phyloP scores from a whole-genome alignment of 2,888 invertebrate genomes.

The Hirtodrosophila alboralis region DNA sequence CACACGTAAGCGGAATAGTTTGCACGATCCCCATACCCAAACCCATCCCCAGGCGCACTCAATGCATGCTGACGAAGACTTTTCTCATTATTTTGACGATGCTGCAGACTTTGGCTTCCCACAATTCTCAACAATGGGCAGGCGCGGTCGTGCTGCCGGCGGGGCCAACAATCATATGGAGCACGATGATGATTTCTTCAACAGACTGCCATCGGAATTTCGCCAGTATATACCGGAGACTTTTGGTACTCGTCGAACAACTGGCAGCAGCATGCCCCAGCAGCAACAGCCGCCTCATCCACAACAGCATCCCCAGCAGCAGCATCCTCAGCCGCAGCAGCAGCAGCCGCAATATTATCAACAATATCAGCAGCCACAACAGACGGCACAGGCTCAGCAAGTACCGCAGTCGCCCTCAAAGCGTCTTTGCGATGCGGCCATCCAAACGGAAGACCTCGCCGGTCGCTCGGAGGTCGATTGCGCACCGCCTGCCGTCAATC shows the following conservation, averaged over 20 bases:
- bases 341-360: constrained; percentile 57
- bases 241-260: constrained; percentile 78
- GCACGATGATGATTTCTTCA: constrained; percentile 82
- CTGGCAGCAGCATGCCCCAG: constrained; percentile 31
- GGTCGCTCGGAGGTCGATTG: constrained; percentile 78
- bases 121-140: constrained; percentile 81
- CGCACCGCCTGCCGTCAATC: constrained; percentile 60
- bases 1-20: constrained; percentile 83
- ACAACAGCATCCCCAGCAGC: constrained; percentile 24
- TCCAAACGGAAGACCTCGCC: constrained; percentile 83
- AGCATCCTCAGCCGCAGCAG: constrained; percentile 24
- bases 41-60: constrained; percentile 48
- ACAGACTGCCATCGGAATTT: constrained; percentile 83
- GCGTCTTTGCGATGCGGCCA: constrained; percentile 83
- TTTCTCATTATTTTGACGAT: constrained; percentile 77
- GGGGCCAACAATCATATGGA: constrained; percentile 59
- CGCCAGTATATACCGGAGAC: constrained; percentile 83
- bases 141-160: constrained; percentile 69
- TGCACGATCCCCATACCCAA: constrained; percentile 73
- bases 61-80: constrained; percentile 72
- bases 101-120: constrained; percentile 83
- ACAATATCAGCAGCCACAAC: constrained; percentile 50
- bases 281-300: constrained; percentile 31
- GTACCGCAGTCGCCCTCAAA: constrained; percentile 76
- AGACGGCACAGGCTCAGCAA: constrained; percentile 30